Evolutionary conservation across 2,888 invertebrate species (phyloP).

Genomic region (Chrysotoxum bicinctum): DNA sequence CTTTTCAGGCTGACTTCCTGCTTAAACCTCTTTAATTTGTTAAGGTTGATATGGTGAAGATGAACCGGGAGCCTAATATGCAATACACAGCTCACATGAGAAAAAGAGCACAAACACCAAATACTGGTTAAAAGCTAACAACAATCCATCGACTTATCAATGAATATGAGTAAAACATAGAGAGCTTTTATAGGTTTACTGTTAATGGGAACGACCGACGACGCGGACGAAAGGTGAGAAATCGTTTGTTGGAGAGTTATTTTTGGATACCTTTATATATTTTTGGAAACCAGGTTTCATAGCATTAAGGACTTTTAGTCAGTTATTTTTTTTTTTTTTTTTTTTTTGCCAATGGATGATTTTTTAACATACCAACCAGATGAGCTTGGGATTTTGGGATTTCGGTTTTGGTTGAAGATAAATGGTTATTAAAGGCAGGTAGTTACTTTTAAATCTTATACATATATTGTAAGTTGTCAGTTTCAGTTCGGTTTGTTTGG

Average conservation of each 20-base stretch:
- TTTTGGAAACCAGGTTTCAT: slow-evolving; percentile 3
- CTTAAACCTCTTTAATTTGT: background rate
- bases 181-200: slow-evolving; percentile 29
- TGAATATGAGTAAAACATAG: slow-evolving; percentile 60
- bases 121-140: slow-evolving; percentile 26
- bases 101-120: background rate
- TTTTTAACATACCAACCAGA: background rate
- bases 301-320: background rate
- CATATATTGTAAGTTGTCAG: background rate
- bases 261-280: slow-evolving; percentile 13
- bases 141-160: slow-evolving; percentile 66
- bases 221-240: background rate
- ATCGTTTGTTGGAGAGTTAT: background rate
- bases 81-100: background rate
- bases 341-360: background rate
- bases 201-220: background rate
- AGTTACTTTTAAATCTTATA: too few species aligned
- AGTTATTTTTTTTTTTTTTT: background rate
- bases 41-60: background rate
- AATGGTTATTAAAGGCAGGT: too few species aligned
- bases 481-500: background rate
- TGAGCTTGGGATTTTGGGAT: background rate
- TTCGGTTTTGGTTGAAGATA: background rate
- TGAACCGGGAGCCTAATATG: slow-evolving; percentile 1
- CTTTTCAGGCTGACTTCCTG: slow-evolving; percentile 24